Percentiles rank a stretch among this genome's conserved stretches.
Evolutionary conservation across 2,888 invertebrate species (phyloP).

Genomic region (Ectemnius cavifrons): DNA sequence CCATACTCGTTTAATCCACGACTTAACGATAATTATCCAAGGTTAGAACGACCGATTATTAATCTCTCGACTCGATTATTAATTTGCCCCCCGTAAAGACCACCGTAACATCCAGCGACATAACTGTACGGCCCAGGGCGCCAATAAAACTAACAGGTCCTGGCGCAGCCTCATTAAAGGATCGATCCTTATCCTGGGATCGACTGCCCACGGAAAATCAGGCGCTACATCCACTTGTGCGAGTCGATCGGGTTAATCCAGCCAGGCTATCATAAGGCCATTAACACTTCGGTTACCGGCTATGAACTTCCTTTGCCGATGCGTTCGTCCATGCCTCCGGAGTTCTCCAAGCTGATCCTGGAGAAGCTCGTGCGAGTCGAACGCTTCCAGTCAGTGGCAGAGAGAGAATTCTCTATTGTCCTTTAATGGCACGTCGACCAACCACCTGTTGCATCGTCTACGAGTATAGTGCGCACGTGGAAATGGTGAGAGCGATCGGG

Average conservation of each 20-base stretch:
- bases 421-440: background rate
- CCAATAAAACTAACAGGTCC: background rate
- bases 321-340: no score
- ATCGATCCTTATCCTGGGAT: background rate
- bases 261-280: background rate
- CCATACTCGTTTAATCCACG: conserved; percentile 14
- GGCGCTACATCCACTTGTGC: background rate
- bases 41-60: conserved; percentile 18
- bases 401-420: background rate
- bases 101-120: background rate
- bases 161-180: background rate
- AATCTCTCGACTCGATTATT: background rate
- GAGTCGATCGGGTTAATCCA: background rate
- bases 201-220: conserved; percentile 4
- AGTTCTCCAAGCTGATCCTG: no score
- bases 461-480: background rate
- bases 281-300: no score
- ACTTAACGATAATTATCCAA: conserved; percentile 27
- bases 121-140: background rate
- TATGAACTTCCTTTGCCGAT: no score
- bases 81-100: conserved; percentile 1
- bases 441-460: background rate
- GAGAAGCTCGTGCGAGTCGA: no score
- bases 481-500: background rate
- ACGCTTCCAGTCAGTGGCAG: background rate